Evolutionary conservation across 2,888 invertebrate genomes (phyloP), one percentile per base, ranked within the genome.

Genomic region (Nomada fucata): DNA sequence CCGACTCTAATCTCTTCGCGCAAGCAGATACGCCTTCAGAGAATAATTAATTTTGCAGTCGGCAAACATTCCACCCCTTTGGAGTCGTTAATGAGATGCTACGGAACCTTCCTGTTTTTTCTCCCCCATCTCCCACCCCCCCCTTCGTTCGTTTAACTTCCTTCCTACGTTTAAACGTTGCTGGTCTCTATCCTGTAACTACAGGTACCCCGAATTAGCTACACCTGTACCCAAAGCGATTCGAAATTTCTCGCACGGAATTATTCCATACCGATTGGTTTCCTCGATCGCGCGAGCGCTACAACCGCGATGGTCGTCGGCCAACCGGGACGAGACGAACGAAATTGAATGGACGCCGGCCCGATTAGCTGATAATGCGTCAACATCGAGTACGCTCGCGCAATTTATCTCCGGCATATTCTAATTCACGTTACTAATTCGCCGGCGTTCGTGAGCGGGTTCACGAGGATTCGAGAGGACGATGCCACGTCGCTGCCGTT

Each of bases 381-480:
- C 84, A 82, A 84, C 83, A 83, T 76, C 50, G 73, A 52, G 83
- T 63, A 20, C 78, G 68, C 59, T 57, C n/a, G 23, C 18, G 44
- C 59, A 53, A 76, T 87, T 82, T 84, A 82, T 84, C 47, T 69
- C 76, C 61, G 69, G 70, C 85, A 82, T 79, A 89, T 90, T 89
- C 85, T 82, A 85, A 89, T 86, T 89, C 82, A 80, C 76, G 85
- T 80, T 84, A 82, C 87, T 87, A 88, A 89, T 89, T 86, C 85
- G 70, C 18, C 69, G 76, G 63, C 77, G 84, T 80, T 47, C 80
- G 59, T 74, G 68, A 76, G 57, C 50, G 55, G 26, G 67, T 52
- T 29, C 60, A 50, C 13, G 26, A 42, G 5, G 23, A n/a, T 29
- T 36, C 52, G 84, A 65, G 57, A 68, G 76, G 73, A 73, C 74